Base-by-base conservation (phyloP, 2,797 vertebrate species). In the Amblyraja radiata region DNA sequence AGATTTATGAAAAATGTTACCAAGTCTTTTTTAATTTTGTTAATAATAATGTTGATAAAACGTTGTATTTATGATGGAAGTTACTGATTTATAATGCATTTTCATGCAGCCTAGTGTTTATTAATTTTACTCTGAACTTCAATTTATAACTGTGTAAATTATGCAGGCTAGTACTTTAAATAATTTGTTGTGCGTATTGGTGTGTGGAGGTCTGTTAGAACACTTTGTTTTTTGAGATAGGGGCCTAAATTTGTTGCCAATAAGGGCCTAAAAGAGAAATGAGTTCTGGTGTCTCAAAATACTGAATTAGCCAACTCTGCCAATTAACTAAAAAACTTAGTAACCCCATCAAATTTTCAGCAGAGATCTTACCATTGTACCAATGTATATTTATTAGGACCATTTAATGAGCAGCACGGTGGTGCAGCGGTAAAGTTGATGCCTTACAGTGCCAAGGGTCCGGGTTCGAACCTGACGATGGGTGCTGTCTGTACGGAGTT, bases 11-110 rank as follows among this genome's bases (percentile, higher is more conserved):
- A 74, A 36, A 91, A 74, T 73, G 39, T 10, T 73, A 39, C 23
- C 36, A 74, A 28, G 9, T 92, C 39, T 76, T 92, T 90, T 92
- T 76, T 92, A 92, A 76, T 13, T 73, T 39, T 18, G 6, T 73
- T 73, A 73, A 73, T 73, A 73, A 73, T 21, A 90, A 46, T 90
- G 88, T 90, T 73, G 32, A 46, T n/a, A 92, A 54, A 76, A 92
- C 23, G 28, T 92, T 92, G 68, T 92, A 92, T 54, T 92, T 74
- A 92, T 74, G 73, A 74, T 91, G 88, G 73, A 92, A 54, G 39
- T 92, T 92, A 74, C 71, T 92, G 54, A 36, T 92, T 46, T 76
- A 74, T 39, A 25, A 90, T 74, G 23, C 1, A 92, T 71, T 92
- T 74, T 76, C 25, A 92, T 74, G 11, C 71, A 58, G 76, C 74